Conservation (phyloP, 2,888 invertebrate species). For the Thecophora atra region DNA sequence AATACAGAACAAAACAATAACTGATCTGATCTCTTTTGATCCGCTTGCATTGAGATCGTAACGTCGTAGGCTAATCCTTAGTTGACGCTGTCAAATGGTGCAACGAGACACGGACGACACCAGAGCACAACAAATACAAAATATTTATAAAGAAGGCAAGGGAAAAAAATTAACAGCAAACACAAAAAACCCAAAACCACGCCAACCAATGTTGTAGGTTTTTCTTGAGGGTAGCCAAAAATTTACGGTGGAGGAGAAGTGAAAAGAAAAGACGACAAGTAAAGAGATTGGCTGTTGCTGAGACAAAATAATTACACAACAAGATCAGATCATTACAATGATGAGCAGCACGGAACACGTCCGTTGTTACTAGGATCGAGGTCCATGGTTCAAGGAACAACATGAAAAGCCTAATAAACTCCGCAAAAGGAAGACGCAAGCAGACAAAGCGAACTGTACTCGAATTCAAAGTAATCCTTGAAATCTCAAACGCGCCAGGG, state of each 20-base stretch:
- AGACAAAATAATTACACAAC: conserved; percentile 40
- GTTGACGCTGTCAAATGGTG: conserved; percentile 13
- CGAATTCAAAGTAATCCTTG: background rate
- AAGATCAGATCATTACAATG: conserved; percentile 37
- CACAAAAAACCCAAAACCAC: conserved; percentile 14
- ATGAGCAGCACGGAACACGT: conserved; percentile 7
- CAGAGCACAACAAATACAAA: conserved; percentile 34
- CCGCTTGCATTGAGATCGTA: conserved; percentile 11
- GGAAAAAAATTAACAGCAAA: conserved; percentile 2
- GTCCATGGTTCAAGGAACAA: background rate
- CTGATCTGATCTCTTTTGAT: conserved; percentile 19
- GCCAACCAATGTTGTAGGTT: conserved; percentile 37
- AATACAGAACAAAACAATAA: background rate
- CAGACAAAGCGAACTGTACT: background rate
- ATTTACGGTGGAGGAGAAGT: conserved; percentile 1
- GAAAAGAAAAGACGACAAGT: conserved; percentile 10
- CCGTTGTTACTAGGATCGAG: background rate
- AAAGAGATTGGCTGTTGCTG: conserved; percentile 17
- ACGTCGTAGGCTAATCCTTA: conserved; percentile 23
- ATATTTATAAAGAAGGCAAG: conserved; percentile 29
- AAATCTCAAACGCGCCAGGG: background rate
- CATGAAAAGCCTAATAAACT: conserved; percentile 34
- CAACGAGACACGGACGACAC: conserved; percentile 15
- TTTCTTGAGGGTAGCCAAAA: conserved; percentile 28
- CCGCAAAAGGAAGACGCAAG: background rate